Evolutionary conservation across 2,797 vertebrate species (phyloP).

Genomic region (Sebastes miniatus): DNA sequence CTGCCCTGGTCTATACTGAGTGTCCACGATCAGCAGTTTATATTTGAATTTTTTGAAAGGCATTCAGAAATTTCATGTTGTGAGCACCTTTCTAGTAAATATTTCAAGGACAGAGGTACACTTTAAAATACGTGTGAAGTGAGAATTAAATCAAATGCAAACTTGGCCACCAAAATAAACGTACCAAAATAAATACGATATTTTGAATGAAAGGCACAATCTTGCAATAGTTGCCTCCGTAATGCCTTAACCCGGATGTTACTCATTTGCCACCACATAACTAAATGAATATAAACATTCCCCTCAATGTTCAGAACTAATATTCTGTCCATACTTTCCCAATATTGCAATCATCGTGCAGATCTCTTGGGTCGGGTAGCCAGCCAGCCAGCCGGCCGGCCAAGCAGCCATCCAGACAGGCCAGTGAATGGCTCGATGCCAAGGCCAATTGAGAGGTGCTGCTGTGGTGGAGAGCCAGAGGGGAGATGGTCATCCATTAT

Average conservation of each 20-base stretch:
- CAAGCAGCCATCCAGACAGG: slow-evolving; percentile 73
- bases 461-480: slow-evolving; percentile 80
- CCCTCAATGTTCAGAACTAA: slow-evolving; percentile 31
- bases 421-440: slow-evolving; percentile 79
- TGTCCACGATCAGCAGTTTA: slow-evolving; percentile 56
- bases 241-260: background rate
- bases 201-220: background rate
- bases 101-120: background rate
- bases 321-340: slow-evolving; percentile 59
- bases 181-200: background rate
- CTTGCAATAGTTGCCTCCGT: background rate
- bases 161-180: background rate
- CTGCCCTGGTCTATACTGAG: slow-evolving; percentile 54
- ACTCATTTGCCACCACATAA: background rate
- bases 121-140: background rate
- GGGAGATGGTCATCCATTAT: slow-evolving; percentile 87
- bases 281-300: background rate
- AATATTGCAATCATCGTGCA: slow-evolving; percentile 67
- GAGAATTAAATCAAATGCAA: background rate
- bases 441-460: slow-evolving; percentile 84
- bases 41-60: slow-evolving; percentile 41
- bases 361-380: slow-evolving; percentile 63
- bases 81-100: background rate
- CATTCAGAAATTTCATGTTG: slow-evolving; percentile 33
- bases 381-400: slow-evolving; percentile 44